These are phyloP conservation scores for Pomatostomus ruficeps DNA, from an alignment of 2,113 vertebrate genomes.

Conservation along the genomic window DNA sequence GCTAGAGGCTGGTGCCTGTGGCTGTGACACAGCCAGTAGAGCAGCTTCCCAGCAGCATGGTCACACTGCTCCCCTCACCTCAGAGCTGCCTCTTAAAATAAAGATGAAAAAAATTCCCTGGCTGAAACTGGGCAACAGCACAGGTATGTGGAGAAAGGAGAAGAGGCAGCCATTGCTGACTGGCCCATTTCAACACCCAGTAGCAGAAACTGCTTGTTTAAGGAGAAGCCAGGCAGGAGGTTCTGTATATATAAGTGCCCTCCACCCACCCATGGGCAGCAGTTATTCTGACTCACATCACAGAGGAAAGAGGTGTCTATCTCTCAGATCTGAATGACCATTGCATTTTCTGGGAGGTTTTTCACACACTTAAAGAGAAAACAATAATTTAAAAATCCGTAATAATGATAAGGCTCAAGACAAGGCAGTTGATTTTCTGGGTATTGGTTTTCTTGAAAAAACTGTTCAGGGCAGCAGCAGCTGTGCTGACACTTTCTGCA, in stretches of 20 bases:
- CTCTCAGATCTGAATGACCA: neutral
- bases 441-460: neutral
- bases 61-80: neutral
- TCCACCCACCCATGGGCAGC: neutral
- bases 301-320: neutral
- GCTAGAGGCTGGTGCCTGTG: neutral
- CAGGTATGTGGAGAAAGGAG: neutral
- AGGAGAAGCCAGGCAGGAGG: neutral
- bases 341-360: neutral
- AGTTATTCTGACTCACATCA: neutral
- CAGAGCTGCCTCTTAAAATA: neutral
- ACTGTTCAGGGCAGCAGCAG: neutral
- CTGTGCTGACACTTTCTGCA: neutral
- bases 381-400: neutral
- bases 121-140: neutral
- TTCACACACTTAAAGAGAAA: neutral
- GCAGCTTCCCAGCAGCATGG: neutral
- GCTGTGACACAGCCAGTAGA: neutral
- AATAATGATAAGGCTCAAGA: neutral
- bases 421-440: neutral
- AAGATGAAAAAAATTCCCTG: neutral
- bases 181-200: neutral
- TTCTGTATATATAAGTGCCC: neutral
- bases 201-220: neutral
- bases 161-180: neutral